Conservation (phyloP, 2,797 vertebrate genomes). For the Notolepis coatsorum region DNA sequence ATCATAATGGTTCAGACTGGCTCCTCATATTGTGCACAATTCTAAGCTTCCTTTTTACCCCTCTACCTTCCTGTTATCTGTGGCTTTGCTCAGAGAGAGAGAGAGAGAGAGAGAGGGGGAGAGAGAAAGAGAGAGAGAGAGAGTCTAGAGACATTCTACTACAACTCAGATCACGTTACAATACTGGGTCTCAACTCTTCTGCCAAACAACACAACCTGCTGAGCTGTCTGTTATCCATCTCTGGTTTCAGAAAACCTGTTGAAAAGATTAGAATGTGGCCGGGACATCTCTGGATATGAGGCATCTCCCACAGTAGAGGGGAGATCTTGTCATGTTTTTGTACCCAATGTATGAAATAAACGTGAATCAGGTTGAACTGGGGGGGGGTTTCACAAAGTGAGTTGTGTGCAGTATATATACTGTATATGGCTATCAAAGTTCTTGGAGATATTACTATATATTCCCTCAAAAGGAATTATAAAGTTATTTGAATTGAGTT, state of each 20-base stretch:
- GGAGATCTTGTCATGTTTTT: constrained; percentile 36
- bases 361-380: constrained; percentile 12
- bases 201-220: constrained; percentile 32
- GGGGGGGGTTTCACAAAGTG: background rate
- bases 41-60: constrained; percentile 15
- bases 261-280: constrained; percentile 24
- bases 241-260: constrained; percentile 29
- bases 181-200: constrained; percentile 43
- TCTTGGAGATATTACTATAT: background rate
- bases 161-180: constrained; percentile 37
- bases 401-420: background rate
- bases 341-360: constrained; percentile 15
- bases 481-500: constrained; percentile 22
- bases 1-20: constrained; percentile 56
- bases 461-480: background rate
- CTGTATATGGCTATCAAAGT: background rate
- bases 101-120: constrained; percentile 5
- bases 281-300: constrained; percentile 31
- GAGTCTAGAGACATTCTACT: constrained; percentile 27
- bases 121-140: no score
- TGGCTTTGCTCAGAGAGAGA: constrained; percentile 31
- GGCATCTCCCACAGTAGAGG: constrained; percentile 36
- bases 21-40: constrained; percentile 33
- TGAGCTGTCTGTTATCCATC: constrained; percentile 20
- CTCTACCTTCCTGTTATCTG: constrained; percentile 21